Evolutionary conservation across 2,797 vertebrate genomes (phyloP).

Genomic region (Rhynchonycteris naso): DNA sequence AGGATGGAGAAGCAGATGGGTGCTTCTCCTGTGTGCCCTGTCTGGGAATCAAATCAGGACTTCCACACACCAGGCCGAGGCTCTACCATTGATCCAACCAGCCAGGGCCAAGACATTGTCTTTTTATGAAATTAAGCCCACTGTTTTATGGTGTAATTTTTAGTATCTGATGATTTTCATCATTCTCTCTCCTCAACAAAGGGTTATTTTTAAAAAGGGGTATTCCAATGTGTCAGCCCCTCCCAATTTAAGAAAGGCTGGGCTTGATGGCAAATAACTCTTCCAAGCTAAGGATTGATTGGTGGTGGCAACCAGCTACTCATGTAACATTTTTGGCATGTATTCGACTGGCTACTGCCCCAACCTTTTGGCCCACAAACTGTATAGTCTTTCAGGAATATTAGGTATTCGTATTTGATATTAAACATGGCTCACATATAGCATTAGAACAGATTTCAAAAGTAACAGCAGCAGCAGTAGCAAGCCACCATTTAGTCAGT

Average conservation of each 20-base stretch:
- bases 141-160: not conserved
- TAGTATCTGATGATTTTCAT: not conserved
- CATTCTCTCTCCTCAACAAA: not conserved
- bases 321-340: not conserved
- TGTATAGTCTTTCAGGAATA: not conserved
- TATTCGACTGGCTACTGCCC: not conserved
- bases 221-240: not conserved
- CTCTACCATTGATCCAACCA: not conserved
- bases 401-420: not conserved
- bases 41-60: too few species aligned
- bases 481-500: not conserved
- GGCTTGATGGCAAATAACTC: not conserved
- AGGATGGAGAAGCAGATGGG: too few species aligned
- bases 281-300: not conserved
- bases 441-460: slow-evolving; percentile 12
- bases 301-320: not conserved
- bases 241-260: not conserved
- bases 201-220: not conserved
- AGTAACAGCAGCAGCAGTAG: not conserved
- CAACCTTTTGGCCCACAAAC: not conserved
- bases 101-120: not conserved
- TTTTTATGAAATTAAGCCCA: not conserved
- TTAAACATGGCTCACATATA: slow-evolving; percentile 7
- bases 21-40: too few species aligned
- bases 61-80: too few species aligned